Base-by-base conservation (phyloP, 1,140 invertebrate species). In the Drosophila leontia region DNA sequence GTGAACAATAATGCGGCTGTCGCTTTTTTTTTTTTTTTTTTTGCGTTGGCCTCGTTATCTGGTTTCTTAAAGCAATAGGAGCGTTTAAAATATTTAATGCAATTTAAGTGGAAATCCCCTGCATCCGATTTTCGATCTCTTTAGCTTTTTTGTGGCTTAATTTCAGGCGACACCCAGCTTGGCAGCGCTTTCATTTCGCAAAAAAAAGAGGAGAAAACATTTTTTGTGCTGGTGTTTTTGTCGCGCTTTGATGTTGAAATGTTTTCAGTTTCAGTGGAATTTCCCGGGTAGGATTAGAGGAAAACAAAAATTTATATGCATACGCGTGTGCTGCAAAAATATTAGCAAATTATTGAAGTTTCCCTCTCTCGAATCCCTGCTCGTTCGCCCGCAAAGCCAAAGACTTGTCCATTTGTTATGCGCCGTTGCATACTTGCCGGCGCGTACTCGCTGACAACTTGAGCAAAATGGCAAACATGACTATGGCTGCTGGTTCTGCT, bases 391-490 rank as follows among this genome's bases (percentile, higher is more conserved):
- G 58, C 82, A 69, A 71, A 75, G 48, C 83, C 83, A 47, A 68
- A 65, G 65, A 37, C 51, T 51, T 69, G 41, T 74, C 83, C 80
- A 80, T 87, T 87, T 75, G 80, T 87, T 87, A 88, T 77, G 65
- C 71, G 68, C 59, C 61, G 57, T 58, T 80, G 76, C 79, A 86
- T 87, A 86, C 83, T 87, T 87, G 59, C 60, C 44, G 75, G 83
- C 62, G 74, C 69, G 62, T 47, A 76, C 64, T 58, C 82, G 78
- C 67, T 82, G 83, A 87, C 83, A 87, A 70, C 83, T 82, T 79
- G 60, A 90, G 85, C 71, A 90, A 82, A 90, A 85, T 79, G 78
- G 85, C 85, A 88, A 88, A 88, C 75, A 90, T 72, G 60, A 58
- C 70, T 50, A 6, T 29, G n/a, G 50, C 29, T 51, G 50, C 11